Base-by-base conservation (phyloP, 2,797 vertebrate genomes). In the Oryzias dopingdopingensis region DNA sequence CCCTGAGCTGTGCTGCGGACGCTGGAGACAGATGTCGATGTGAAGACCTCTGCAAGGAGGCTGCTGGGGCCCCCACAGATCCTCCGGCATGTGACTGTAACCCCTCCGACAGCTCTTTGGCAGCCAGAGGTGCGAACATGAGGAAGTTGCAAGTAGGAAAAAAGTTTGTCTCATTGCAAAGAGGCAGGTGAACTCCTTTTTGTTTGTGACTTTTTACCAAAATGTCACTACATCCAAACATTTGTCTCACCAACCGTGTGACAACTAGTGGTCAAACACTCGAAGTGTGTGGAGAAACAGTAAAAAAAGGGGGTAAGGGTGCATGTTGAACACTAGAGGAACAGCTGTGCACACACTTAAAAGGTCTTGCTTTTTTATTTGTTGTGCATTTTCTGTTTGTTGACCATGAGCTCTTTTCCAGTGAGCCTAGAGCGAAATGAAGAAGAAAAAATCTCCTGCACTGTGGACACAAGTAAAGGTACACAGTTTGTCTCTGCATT, bases 371-470 rank as follows among this genome's bases (percentile, higher is more conserved):
- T 26, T 26, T 37, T 37, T 10, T 10, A 12, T 37, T 37, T 37
- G 0, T 37, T 20, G 44, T 18, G 17, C 16, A 20, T 18, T 45
- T 45, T 18, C 6, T 18, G 18, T 12, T 45, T 4, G 18, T 4
- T 45, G 6, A 18, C 6, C 6, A 45, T n/a, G 18, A 43, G 15
- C 6, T 64, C 40, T 17, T 67, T 90, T 86, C 49, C 83, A 96
- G 96, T 92, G 81, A 93, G 92, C 89, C 88, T 93, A 81, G 92
- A 94, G 82, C 90, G 89, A 77, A 91, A 90, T 85, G 93, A 91
- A 88, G 93, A 93, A 83, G 90, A 92, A 79, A 81, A 89, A 67
- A 89, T 86, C 58, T 86, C 79, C 80, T 83, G 88, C 71, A 70
- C 81, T 67, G 91, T 90, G 77, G 92, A 93, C 70, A 89, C 88